Evolutionary conservation across 2,888 invertebrate genomes (phyloP).

Genomic region (Suillia variegata): DNA sequence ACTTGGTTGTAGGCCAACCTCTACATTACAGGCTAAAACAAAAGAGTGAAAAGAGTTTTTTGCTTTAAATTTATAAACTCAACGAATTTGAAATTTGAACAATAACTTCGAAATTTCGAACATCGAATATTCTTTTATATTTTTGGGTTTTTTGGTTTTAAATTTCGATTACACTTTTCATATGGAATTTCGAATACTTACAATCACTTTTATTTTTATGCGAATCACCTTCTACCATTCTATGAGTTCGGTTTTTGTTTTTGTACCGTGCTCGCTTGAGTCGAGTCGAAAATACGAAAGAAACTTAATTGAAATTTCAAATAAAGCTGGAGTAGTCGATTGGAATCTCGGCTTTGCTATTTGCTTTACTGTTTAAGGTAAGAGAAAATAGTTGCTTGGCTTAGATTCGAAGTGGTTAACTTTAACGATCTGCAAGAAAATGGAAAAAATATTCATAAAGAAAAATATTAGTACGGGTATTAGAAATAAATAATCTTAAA

Average conservation of each 20-base stretch:
- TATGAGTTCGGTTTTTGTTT: constrained; percentile 67
- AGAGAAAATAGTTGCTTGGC: constrained; percentile 8
- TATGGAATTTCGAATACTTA: constrained; percentile 64
- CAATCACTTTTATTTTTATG: constrained; percentile 78
- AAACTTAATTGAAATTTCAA: constrained; percentile 26
- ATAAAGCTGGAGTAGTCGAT: constrained; percentile 20
- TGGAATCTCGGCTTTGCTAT: too few relatives aligned
- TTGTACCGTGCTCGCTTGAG: constrained; percentile 49
- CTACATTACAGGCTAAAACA: constrained; percentile 84
- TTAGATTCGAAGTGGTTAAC: too few relatives aligned
- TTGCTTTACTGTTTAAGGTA: constrained; percentile 8
- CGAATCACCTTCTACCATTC: constrained; percentile 91
- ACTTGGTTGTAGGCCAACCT: constrained; percentile 79
- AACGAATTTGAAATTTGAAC: constrained; percentile 4
- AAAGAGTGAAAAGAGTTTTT: too few relatives aligned
- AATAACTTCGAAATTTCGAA: background rate
- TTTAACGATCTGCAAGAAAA: constrained; percentile 47
- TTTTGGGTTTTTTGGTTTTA: background rate
- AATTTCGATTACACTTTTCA: too few relatives aligned
- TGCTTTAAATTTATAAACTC: constrained; percentile 27
- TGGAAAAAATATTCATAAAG: too few relatives aligned
- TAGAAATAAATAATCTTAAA: too few relatives aligned
- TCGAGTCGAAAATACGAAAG: constrained; percentile 42
- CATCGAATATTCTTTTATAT: background rate
- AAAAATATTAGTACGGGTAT: too few relatives aligned